Percentiles rank a stretch among this genome's conserved stretches.
phyloP scores from a whole-genome alignment of 1,140 invertebrate genomes.

The Hyles euphorbiae region DNA sequence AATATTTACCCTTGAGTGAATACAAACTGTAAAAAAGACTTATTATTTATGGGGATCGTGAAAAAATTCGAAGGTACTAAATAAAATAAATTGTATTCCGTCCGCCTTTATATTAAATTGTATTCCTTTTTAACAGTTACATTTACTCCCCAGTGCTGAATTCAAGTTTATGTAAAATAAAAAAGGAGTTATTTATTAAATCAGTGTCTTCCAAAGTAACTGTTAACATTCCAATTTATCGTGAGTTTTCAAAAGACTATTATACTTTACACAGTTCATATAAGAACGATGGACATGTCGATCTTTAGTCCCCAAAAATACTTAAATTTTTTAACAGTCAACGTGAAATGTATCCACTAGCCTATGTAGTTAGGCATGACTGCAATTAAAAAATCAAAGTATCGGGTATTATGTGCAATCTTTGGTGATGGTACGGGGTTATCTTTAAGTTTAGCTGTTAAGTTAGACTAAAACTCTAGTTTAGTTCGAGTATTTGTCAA shows the following conservation, averaged over 20 bases:
- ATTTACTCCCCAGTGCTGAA: conserved; percentile 7
- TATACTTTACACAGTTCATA: conserved; percentile 19
- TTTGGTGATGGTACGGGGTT: conserved; percentile 75
- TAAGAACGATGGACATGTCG: conserved; percentile 32
- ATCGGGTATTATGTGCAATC: conserved; percentile 78
- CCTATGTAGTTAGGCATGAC: conserved; percentile 60
- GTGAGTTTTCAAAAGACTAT: conserved; percentile 13
- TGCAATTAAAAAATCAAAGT: conserved; percentile 77
- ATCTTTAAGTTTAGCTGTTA: conserved; percentile 54
- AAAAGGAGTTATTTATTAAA: conserved; percentile 21
- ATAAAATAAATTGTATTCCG: conserved; percentile 62
- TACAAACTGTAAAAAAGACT: too few species aligned
- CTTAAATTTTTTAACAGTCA: conserved; percentile 70
- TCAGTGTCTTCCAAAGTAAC: conserved; percentile 61
- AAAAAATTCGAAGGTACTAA: conserved; percentile 31
- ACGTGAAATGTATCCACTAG: conserved; percentile 34
- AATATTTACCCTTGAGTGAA: too few species aligned
- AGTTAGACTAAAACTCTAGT: conserved; percentile 45
- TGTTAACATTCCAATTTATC: conserved; percentile 42
- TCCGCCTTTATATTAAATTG: conserved; percentile 37
- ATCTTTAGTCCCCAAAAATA: conserved; percentile 51
- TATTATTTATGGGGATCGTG: too few species aligned
- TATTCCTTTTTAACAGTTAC: background rate
- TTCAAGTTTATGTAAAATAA: conserved; percentile 1
- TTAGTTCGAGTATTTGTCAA: conserved; percentile 36